These are phyloP conservation scores for Drosophila anomelani DNA, from an alignment of 2,888 invertebrate species.

Conservation along the genomic window DNA sequence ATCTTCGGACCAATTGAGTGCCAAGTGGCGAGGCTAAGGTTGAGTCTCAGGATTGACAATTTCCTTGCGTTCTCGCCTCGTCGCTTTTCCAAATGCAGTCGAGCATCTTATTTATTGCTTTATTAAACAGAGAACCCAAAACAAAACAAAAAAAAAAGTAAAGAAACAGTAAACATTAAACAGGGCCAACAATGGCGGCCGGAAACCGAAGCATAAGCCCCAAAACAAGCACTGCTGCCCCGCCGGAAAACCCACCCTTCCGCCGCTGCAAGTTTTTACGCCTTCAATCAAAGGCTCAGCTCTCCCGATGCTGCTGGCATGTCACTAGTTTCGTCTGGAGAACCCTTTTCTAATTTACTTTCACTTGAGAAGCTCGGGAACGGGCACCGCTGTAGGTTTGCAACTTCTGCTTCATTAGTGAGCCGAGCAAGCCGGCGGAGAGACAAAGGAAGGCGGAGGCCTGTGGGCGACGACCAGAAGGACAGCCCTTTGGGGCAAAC, in stretches of 20 bases:
- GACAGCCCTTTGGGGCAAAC: neutral
- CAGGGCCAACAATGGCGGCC: conserved; percentile 16
- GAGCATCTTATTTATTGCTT: conserved; percentile 56
- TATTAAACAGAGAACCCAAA: conserved; percentile 46
- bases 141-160: neutral
- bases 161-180: conserved; percentile 6
- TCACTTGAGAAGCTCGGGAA: conserved; percentile 50
- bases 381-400: conserved; percentile 26
- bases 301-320: conserved; percentile 9
- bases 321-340: conserved; percentile 44
- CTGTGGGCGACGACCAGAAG: neutral
- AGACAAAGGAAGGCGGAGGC: conserved; percentile 6
- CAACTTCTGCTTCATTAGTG: conserved; percentile 62
- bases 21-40: neutral
- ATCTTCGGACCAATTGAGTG: conserved; percentile 13
- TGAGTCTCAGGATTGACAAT: neutral
- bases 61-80: conserved; percentile 10
- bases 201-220: conserved; percentile 38
- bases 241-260: conserved; percentile 8
- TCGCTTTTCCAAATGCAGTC: conserved; percentile 13
- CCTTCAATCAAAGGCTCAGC: conserved; percentile 42
- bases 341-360: conserved; percentile 62
- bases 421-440: neutral
- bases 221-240: conserved; percentile 22
- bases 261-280: conserved; percentile 23